phyloP scores from a whole-genome alignment of 2,113 vertebrate species.

The Campylomormyrus tamandua region DNA sequence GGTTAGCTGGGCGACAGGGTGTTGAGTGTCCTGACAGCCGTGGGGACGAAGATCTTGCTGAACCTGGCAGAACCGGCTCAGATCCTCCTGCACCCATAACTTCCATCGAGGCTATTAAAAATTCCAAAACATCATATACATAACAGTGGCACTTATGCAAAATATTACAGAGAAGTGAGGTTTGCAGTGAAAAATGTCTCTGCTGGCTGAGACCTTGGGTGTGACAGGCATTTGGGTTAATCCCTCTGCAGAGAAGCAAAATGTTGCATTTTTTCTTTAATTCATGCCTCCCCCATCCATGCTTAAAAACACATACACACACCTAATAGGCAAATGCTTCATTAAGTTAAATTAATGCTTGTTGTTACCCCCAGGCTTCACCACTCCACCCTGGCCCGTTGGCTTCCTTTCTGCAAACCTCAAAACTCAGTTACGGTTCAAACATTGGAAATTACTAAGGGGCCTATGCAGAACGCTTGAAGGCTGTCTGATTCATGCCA shows the following conservation, averaged over 20 bases:
- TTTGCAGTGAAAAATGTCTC: background rate
- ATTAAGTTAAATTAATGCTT: background rate
- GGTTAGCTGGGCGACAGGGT: background rate
- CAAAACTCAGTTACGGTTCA: background rate
- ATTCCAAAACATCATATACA: background rate
- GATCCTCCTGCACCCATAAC: background rate
- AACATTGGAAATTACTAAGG: background rate
- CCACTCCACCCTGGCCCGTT: background rate
- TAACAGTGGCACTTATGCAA: background rate
- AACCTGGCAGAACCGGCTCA: background rate
- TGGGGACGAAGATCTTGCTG: background rate
- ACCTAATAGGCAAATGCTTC: background rate
- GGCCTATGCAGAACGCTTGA: background rate
- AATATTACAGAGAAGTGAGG: background rate
- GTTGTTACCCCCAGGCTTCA: background rate
- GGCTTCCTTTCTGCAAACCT: background rate
- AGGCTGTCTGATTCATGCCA: background rate
- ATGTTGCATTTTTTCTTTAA: background rate
- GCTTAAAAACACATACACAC: background rate
- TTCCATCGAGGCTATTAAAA: background rate
- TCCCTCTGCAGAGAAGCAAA: background rate
- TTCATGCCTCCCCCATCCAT: background rate
- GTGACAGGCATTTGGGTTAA: background rate
- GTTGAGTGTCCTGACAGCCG: background rate
- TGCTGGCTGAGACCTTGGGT: background rate